Base-by-base conservation (phyloP, 2,797 vertebrate genomes). In the Halcyon chelicuti region DNA sequence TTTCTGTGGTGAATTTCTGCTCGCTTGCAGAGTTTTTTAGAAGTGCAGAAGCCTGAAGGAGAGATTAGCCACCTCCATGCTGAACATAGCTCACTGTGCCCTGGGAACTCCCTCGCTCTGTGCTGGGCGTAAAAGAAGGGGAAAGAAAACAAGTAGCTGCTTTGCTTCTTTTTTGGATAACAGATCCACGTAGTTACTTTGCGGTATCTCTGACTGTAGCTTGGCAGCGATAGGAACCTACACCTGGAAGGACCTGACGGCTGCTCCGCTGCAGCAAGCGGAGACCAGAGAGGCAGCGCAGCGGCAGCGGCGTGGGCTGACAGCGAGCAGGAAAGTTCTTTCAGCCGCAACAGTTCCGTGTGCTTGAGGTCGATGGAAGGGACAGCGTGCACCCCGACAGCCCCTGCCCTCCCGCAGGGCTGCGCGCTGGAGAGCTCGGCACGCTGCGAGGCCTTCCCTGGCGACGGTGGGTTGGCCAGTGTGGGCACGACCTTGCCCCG, bases 391-490 rank as follows among this genome's bases (percentile, higher is more conserved):
- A 9, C 40, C 44, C 1, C 11, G 17, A 5, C 33, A 3, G 11
- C 57, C 2, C 35, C 42, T 44, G 16, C 26, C 37, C 49, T 5
- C 0, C 5, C 18, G 1, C 11, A 4, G 40, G 4, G 28, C 14
- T 4, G n/a, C 2, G 37, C 8, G 4, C 29, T 2, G 46, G 14
- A 26, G 14, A 33, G 19, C 47, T 10, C 61, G 14, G 8, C 6
- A 1, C 1, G 28, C 76, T 14, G 40, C 7, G 4, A 23, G 39
- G 26, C 31, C 14, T 9, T n/a, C 57, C 57, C 42, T 7, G 49
- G 33, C 0, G 1, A 2, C 1, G 40, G 39, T 1, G 3, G 28
- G 44, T 2, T 33, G 66, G 29, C 29, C 46, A 0, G 2, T 1
- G 1, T 2, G 3, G 37, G 8, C 9, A 1, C 2, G 16, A 17